phyloP scores from a whole-genome alignment of 2,113 vertebrate genomes.

The Protobothrops flavoviridis region DNA sequence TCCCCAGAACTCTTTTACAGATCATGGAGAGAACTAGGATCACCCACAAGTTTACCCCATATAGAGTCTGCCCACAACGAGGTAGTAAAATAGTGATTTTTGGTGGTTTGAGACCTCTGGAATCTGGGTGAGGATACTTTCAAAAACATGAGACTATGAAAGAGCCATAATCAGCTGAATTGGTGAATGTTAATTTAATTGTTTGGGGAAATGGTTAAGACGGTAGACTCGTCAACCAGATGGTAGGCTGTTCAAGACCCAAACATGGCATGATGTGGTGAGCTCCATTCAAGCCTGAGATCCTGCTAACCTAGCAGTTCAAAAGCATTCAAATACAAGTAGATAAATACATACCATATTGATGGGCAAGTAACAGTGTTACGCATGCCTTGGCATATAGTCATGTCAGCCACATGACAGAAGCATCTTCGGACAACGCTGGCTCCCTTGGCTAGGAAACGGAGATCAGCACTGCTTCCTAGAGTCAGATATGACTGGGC shows the following conservation, averaged over 20 bases:
- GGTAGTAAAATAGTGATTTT: not conserved
- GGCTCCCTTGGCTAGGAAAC: not conserved
- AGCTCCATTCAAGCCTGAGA: not conserved
- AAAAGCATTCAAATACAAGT: not conserved
- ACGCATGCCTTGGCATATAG: not conserved
- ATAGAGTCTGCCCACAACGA: not conserved
- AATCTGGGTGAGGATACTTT: not conserved
- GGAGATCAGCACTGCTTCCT: not conserved
- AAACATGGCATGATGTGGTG: not conserved
- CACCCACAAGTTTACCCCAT: not conserved
- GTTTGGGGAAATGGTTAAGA: not conserved
- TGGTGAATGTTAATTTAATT: not conserved
- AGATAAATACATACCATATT: not conserved
- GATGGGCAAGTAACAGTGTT: not conserved
- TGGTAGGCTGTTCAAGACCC: not conserved
- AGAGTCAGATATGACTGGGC: not conserved
- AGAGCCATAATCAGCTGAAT: not conserved
- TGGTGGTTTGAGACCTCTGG: not conserved
- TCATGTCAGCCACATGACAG: not conserved
- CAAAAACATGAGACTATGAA: not conserved
- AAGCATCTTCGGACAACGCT: not conserved
- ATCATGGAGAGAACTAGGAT: not conserved
- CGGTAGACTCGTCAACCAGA: not conserved
- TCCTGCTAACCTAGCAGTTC: not conserved
- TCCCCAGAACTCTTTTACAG: not conserved